Percentiles rank a stretch among this genome's conserved stretches.
These are phyloP conservation scores for Henricia sp. DNA, from an alignment of 53 echinoderm and acorn worm species.

Conservation along the genomic window DNA sequence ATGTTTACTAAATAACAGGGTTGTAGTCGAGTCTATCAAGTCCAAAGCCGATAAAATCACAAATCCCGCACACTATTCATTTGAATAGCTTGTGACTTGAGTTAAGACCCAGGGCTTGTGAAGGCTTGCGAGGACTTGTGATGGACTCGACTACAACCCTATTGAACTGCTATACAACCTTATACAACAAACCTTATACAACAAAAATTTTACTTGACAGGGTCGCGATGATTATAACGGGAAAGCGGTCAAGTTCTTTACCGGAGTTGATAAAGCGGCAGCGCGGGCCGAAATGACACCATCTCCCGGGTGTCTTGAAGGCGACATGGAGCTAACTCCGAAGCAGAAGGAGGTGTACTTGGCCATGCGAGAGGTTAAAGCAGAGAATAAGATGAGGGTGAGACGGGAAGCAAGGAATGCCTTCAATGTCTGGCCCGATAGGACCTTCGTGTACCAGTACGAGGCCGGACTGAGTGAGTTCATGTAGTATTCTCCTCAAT, in stretches of 20 bases:
- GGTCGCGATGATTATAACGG: constrained; percentile 28
- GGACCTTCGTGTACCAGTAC: constrained; percentile 38
- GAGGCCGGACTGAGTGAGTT: constrained; percentile 6
- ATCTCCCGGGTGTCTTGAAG: constrained; percentile 33
- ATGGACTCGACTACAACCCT: too few relatives aligned
- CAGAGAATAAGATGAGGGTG: constrained; percentile 29
- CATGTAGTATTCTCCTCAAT: not conserved
- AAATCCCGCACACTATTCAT: too few relatives aligned
- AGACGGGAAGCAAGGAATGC: constrained; percentile 15
- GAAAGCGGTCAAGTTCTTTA: constrained; percentile 8
- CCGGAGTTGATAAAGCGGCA: not conserved
- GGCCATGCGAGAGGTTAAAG: constrained; percentile 34
- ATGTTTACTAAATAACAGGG: too few relatives aligned
- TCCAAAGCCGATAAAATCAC: too few relatives aligned
- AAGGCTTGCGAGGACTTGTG: too few relatives aligned
- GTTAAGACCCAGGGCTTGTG: too few relatives aligned
- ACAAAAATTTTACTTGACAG: not conserved
- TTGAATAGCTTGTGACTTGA: too few relatives aligned
- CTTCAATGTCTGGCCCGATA: constrained; percentile 34
- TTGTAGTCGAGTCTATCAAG: too few relatives aligned
- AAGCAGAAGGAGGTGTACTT: constrained; percentile 32
- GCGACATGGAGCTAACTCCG: constrained; percentile 17
- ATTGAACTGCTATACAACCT: too few relatives aligned
- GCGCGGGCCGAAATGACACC: constrained; percentile 11
- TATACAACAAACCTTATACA: too few relatives aligned